phyloP scores from a whole-genome alignment of 2,113 vertebrate genomes.

The Atherinomorus stipes region DNA sequence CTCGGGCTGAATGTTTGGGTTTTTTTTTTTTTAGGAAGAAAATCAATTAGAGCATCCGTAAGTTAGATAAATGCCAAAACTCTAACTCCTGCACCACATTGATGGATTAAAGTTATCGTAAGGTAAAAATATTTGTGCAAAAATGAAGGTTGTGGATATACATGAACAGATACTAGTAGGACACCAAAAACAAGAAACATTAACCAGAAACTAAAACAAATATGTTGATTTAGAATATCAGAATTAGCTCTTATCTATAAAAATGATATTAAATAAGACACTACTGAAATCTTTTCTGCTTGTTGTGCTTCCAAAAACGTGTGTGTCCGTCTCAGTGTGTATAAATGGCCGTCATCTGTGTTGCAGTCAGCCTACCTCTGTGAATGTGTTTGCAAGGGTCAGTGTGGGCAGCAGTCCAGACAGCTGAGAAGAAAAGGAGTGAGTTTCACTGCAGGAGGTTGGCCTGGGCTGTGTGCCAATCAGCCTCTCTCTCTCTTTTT shows the following conservation, averaged over 20 bases:
- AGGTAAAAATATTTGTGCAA: too few relatives aligned
- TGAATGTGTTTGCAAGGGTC: constrained; percentile 45
- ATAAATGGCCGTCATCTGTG: constrained; percentile 30
- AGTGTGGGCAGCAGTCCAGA: constrained; percentile 69
- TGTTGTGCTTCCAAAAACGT: constrained; percentile 13
- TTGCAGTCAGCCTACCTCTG: constrained; percentile 27
- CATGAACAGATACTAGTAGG: not conserved
- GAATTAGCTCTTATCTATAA: not conserved
- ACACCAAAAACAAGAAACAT: not conserved
- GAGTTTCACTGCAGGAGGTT: constrained; percentile 73
- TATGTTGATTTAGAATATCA: not conserved
- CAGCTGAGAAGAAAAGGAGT: constrained; percentile 66
- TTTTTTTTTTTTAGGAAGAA: too few relatives aligned
- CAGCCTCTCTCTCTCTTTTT: constrained; percentile 5
- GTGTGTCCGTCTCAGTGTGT: constrained; percentile 15
- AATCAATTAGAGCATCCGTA: too few relatives aligned
- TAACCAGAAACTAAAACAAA: not conserved
- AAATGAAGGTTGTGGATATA: too few relatives aligned
- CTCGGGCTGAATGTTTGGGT: too few relatives aligned
- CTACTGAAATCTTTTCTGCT: constrained; percentile 1
- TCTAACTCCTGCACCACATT: too few relatives aligned
- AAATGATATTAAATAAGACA: not conserved
- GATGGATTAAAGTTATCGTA: too few relatives aligned
- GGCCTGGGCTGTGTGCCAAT: constrained; percentile 68
- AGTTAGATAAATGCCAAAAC: too few relatives aligned